Conservation (phyloP, 2,113 vertebrate genomes). For the Haemorhous mexicanus region DNA sequence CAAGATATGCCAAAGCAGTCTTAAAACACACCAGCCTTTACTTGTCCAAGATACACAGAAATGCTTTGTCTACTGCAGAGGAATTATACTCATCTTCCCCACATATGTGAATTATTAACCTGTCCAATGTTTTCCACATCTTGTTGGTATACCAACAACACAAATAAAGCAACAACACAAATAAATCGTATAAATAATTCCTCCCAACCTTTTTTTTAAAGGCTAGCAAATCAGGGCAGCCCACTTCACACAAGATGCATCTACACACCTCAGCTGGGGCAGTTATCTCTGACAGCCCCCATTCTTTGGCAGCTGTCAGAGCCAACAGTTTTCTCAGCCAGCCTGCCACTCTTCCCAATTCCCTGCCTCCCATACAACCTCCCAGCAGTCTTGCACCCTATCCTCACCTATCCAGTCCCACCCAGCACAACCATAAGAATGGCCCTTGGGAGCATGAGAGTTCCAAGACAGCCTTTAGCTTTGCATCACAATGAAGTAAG, state of each 20-base stretch:
- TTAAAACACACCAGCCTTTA: background rate
- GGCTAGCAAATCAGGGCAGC: background rate
- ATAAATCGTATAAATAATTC: background rate
- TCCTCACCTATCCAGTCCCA: background rate
- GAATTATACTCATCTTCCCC: background rate
- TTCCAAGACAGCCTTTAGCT: background rate
- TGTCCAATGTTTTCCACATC: background rate
- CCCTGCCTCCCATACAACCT: rapidly evolving
- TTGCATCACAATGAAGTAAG: background rate
- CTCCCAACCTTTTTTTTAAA: background rate
- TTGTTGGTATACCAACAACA: background rate
- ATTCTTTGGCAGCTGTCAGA: background rate
- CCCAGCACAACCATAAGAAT: background rate
- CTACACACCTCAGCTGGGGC: background rate
- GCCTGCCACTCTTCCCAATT: background rate
- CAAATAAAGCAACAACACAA: background rate
- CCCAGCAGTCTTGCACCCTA: background rate
- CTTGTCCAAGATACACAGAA: background rate
- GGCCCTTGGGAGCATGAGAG: background rate
- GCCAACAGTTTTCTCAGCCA: background rate
- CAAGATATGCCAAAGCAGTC: background rate
- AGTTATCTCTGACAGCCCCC: background rate
- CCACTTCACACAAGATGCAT: background rate
- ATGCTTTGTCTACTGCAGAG: background rate
- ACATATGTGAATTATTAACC: background rate